Evolutionary conservation across 2,888 invertebrate species (phyloP), one percentile per base, ranked within the genome.

Genomic region (Nemotelus nigrinus): DNA sequence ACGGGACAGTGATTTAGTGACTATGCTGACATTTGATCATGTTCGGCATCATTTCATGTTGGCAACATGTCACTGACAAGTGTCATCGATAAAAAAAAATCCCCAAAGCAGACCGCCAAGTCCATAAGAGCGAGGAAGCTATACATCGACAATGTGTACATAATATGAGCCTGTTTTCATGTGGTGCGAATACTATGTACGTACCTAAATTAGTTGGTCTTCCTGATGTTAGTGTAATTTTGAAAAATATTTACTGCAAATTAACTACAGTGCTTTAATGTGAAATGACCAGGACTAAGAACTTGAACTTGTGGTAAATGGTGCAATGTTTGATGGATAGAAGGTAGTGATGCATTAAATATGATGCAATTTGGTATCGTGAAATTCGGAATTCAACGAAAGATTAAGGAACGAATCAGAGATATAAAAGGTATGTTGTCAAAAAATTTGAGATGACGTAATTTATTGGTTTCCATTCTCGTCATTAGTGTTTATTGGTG

Each of bases 41-140:
- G 79, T 79, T 79, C 71, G 79, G 77, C 79, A 79, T 67, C 74
- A 67, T 79, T 72, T 77, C 77, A 74, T 67, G 64, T 50, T 77
- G 79, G 77, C 79, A 77, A 55, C 45, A 48, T 44, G 64, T 48
- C 68, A 60, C 48, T 79, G 79, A 77, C 79, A 79, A 75, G 77
- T 79, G 79, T 76, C 76, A 78, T 68, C 64, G 57, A 7, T 25
- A 25, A 70, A 70, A 55, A 43, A 55, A 70, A 70, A 55, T n/a
- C 70, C 41, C 70, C 70, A 70, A 70, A 70, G 70, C 55, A 70
- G 70, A 70, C 70, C 70, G 70, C 41, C 55, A 50, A 70, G 55
- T 39, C 55, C 25, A 25, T 25, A 25, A 25, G 25, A 25, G 25
- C 25, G 25, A 55, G 4, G 48, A 43, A 8, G 50, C 70, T 55